Base-by-base conservation (phyloP, 2,888 invertebrate species). In the Parnassius apollo region DNA sequence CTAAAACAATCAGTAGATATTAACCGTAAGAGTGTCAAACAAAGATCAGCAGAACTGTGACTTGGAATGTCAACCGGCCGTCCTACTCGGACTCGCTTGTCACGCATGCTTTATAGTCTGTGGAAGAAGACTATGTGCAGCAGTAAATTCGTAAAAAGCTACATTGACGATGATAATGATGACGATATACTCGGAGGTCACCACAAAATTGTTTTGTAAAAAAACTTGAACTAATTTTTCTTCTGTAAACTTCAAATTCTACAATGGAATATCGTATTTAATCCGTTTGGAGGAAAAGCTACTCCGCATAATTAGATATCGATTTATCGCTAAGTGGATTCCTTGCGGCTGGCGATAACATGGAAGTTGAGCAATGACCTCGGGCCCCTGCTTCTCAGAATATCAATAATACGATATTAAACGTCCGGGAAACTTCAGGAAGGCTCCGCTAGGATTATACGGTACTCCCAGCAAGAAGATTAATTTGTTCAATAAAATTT, bases 371-470 rank as follows among this genome's bases (percentile, higher is more conserved):
- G 75, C 74, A 74, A 78, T 81, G 83, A 78, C 86, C 82, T 76
- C 72, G 67, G 75, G 85, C 70, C 62, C 55, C 52, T 52, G 51
- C 55, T 75, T 72, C 75, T 67, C 71, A 74, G 78, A 83, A 85
- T 87, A 86, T 86, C 84, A 79, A 84, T 86, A 83, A 78, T 78
- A 76, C 76, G 76, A 75, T 77, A 80, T 83, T 76, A 76, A 71
- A 72, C 79, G 75, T 73, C 75, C 72, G 74, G 68, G 70, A 66
- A 86, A 85, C 76, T 86, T 80, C 73, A 67, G 68, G 80, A 74
- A 66, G 72, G 79, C 76, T 82, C 78, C 69, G 81, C 80, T 73
- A 82, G 81, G 87, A 88, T 87, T 88, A 88, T 83, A 80, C 78
- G 73, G 73, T 72, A 74, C 67, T 74, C 72, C 68, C 65, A 66